Evolutionary conservation across 1,140 invertebrate genomes (phyloP), one percentile per base, ranked within the genome.

Genomic region (Drosophila murphyi): DNA sequence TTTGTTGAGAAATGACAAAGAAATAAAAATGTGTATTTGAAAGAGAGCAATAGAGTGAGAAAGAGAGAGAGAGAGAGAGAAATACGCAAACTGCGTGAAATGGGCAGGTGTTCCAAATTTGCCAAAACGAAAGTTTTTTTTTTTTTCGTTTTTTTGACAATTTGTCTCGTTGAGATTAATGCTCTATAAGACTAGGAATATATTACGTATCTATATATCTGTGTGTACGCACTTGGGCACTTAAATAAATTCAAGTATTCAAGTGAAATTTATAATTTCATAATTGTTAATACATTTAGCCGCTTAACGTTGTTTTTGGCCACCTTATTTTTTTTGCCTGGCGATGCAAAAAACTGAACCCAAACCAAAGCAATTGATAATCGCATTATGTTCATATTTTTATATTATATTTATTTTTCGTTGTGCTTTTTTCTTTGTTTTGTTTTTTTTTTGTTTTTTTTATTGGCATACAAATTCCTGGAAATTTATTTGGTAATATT

Each of bases 401-500:
- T 20, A 20, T 20, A 20, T 20, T 20, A 20, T 20, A 20, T 20
- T 20, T 20, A 20, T 20, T 20, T 20, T 20, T 20, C 20, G 20
- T 20, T 20, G 20, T 20, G 20, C 20, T 6, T 39, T 68, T 59
- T 12, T 5, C 35, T 50, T 69, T 56, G 12, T 12, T 12, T n/a
- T n/a, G 3, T 20, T 62, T 35, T 52, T 32, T 41, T 39, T 5
- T 28, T 20, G 32, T 45, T 47, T 39, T 2, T 3, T 7, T 45
- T 45, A 31, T 45, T 12, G 41, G 41, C 8, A 50, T 20, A 20
- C 20, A 45, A 87, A 82, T 87, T 87, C 83, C 62, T 71, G 80
- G 83, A 87, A 87, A 37, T 71, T 20, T 37, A 74, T 88, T 87
- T 88, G 74, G 83, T 87, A 87, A 88, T 88, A 80, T 41, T 57